Conservation (phyloP, 2,888 invertebrate genomes). For the Eristalinus sepulchralis region DNA sequence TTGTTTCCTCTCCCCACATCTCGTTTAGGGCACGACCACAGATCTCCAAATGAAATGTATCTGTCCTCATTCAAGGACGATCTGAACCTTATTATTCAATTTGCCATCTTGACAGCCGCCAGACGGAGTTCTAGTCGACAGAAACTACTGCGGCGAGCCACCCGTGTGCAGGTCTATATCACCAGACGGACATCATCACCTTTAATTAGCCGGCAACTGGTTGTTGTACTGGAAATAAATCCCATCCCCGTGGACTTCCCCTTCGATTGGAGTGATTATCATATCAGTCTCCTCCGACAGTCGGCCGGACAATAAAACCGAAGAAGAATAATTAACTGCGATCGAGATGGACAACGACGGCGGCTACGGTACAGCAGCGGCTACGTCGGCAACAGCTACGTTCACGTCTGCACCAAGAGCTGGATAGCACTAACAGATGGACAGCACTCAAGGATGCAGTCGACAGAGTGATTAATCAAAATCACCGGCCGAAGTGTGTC, state of each 20-base stretch:
- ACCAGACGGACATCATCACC: constrained; percentile 20
- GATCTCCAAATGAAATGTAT: neutral
- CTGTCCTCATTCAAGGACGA: neutral
- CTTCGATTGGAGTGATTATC: constrained; percentile 25
- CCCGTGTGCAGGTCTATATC: constrained; percentile 5
- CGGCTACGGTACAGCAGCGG: neutral
- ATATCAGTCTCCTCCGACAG: constrained; percentile 21
- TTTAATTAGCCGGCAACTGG: constrained; percentile 22
- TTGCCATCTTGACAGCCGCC: neutral
- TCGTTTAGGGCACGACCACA: no score
- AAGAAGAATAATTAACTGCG: constrained; percentile 28
- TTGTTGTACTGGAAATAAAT: neutral
- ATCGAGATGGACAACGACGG: neutral
- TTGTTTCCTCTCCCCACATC: no score
- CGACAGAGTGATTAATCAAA: constrained; percentile 56
- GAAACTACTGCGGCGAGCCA: neutral
- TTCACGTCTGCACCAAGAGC: neutral
- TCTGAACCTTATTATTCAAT: neutral
- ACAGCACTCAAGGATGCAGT: constrained; percentile 50
- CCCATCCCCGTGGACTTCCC: neutral
- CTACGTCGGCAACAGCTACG: neutral
- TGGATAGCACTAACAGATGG: constrained; percentile 25
- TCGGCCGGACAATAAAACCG: constrained; percentile 20
- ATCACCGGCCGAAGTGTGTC: constrained; percentile 15
- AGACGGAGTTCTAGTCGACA: neutral